Evolutionary conservation across 2,113 vertebrate genomes (phyloP).

Genomic region (Siphamia tubifer): DNA sequence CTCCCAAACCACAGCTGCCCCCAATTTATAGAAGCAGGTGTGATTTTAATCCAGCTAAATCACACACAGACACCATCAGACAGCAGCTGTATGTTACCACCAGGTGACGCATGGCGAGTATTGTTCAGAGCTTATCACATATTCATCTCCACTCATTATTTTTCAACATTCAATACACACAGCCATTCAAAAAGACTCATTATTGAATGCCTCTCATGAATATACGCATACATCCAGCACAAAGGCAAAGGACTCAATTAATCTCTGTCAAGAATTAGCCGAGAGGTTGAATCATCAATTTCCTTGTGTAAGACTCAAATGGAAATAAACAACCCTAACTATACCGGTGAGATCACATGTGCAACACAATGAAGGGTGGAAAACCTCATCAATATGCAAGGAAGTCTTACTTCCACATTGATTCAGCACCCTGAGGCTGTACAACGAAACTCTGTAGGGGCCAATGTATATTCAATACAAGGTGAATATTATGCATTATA

Average conservation of each 20-base stretch:
- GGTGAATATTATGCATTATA: constrained; percentile 9
- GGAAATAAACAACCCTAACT: constrained; percentile 35
- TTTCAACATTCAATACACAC: constrained; percentile 19
- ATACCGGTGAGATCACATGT: constrained; percentile 14
- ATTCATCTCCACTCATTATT: constrained; percentile 46
- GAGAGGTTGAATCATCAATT: constrained; percentile 44
- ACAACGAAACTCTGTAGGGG: not conserved
- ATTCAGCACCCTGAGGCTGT: not conserved
- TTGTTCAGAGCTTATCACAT: constrained; percentile 41
- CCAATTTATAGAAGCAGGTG: constrained; percentile 11
- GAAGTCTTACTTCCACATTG: constrained; percentile 31
- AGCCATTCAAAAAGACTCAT: not conserved
- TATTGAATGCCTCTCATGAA: not conserved
- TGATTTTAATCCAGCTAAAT: constrained; percentile 23
- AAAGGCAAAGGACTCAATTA: constrained; percentile 56
- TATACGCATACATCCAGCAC: not conserved
- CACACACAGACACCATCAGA: constrained; percentile 22
- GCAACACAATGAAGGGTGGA: not conserved
- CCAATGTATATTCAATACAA: not conserved
- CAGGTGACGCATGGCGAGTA: constrained; percentile 36
- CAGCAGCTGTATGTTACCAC: constrained; percentile 6
- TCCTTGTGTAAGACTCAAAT: constrained; percentile 33
- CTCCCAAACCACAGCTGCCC: too few species aligned
- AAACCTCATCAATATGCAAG: constrained; percentile 42
- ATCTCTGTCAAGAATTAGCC: constrained; percentile 61